Conservation (phyloP, 2,113 vertebrate genomes). For the Rissa tridactyla region DNA sequence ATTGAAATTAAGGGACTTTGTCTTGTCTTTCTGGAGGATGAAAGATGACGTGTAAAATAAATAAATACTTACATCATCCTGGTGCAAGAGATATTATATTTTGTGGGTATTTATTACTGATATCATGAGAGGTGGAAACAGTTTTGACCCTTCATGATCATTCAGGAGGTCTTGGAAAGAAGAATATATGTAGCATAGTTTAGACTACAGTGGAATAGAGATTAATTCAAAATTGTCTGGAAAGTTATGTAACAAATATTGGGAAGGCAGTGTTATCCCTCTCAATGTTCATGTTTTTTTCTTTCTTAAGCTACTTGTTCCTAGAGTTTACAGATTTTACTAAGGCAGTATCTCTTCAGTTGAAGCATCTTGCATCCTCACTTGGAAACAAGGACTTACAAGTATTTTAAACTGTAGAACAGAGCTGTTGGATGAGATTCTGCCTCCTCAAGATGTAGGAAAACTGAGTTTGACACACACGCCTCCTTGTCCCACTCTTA, state of each 20-base stretch:
- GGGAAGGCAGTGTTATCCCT: background rate
- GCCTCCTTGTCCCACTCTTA: background rate
- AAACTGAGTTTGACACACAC: background rate
- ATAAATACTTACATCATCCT: background rate
- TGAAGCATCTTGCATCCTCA: background rate
- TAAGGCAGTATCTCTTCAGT: background rate
- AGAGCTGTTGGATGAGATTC: background rate
- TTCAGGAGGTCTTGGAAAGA: background rate
- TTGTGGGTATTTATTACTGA: constrained; percentile 42
- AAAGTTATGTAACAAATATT: background rate
- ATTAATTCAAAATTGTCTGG: background rate
- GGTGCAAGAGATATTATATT: background rate
- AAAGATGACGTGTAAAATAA: background rate
- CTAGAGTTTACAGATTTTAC: background rate
- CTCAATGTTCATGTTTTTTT: background rate
- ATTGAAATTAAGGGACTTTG: background rate
- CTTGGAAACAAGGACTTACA: fast-evolving
- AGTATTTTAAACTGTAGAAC: background rate
- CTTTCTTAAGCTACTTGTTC: background rate
- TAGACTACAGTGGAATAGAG: background rate
- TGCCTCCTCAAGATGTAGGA: background rate
- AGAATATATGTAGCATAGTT: background rate
- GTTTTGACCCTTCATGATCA: constrained; percentile 22
- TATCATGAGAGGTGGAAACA: constrained; percentile 25
- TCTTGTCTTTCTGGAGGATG: background rate